Evolutionary conservation across 1,140 invertebrate genomes (phyloP).

Genomic region (Anastatus disparis): DNA sequence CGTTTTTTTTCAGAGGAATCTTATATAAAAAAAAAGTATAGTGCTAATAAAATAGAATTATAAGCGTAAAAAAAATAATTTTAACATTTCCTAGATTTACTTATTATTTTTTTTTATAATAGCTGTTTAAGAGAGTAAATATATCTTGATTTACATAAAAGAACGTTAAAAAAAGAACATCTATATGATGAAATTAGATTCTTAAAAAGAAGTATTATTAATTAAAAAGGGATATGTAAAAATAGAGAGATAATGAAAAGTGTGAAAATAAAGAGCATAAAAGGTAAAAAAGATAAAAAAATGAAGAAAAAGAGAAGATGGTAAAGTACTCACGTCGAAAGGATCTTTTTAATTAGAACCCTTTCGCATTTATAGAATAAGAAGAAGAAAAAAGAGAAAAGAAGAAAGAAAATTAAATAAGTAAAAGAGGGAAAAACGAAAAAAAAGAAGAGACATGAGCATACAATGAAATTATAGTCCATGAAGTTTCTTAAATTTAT

Average conservation of each 20-base stretch:
- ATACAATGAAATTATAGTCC: slow-evolving; percentile 50
- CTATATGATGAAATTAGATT: neutral
- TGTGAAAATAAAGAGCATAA: slow-evolving; percentile 40
- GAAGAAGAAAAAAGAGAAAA: too few species aligned
- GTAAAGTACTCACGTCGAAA: slow-evolving; percentile 41
- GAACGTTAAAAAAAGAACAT: neutral
- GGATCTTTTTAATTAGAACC: slow-evolving; percentile 54
- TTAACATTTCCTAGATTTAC: too few species aligned
- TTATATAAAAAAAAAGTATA: too few species aligned
- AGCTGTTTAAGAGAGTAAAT: too few species aligned
- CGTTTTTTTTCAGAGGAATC: too few species aligned
- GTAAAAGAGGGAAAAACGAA: slow-evolving; percentile 3
- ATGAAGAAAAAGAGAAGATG: slow-evolving; percentile 43
- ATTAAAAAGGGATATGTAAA: slow-evolving; percentile 18
- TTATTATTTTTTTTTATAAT: too few species aligned
- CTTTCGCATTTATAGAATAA: slow-evolving; percentile 38
- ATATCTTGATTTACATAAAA: too few species aligned
- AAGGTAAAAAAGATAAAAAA: slow-evolving; percentile 41
- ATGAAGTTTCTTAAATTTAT: slow-evolving; percentile 50
- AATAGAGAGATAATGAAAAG: slow-evolving; percentile 41
- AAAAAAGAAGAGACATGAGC: slow-evolving; percentile 33
- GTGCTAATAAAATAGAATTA: too few species aligned
- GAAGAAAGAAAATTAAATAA: slow-evolving; percentile 33
- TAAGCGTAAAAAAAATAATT: too few species aligned
- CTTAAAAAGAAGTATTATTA: neutral